phyloP scores from a whole-genome alignment of 2,797 vertebrate species.

The Limnodromus scolopaceus region DNA sequence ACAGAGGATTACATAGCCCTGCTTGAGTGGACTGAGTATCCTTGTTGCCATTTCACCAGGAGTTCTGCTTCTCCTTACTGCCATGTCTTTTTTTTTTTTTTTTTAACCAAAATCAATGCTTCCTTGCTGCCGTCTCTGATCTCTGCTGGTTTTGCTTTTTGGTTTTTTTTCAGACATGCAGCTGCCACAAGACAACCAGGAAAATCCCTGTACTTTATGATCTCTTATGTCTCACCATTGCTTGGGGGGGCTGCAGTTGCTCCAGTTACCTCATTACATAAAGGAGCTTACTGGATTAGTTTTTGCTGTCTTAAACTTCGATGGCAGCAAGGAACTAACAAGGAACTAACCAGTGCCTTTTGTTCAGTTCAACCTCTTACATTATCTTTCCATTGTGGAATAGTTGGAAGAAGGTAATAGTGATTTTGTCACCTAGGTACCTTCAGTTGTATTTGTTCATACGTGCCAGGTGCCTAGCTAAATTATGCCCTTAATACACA shows the following conservation, averaged over 20 bases:
- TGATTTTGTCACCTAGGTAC: slow-evolving; percentile 13
- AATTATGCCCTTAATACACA: neutral
- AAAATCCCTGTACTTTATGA: neutral
- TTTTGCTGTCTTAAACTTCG: neutral
- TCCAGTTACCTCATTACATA: neutral
- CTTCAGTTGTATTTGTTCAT: neutral
- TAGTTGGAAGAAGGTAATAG: neutral
- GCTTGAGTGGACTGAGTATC: neutral
- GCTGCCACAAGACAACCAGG: neutral
- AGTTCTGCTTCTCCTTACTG: neutral
- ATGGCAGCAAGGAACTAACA: neutral
- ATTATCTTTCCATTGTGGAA: slow-evolving; percentile 23
- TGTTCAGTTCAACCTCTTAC: neutral
- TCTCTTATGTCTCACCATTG: neutral
- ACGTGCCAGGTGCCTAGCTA: neutral
- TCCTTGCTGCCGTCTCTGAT: neutral
- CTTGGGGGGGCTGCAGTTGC: neutral
- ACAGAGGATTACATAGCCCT: neutral
- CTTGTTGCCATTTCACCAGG: neutral
- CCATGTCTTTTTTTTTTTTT: neutral
- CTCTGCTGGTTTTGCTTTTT: neutral
- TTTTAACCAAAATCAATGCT: neutral
- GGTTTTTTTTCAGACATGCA: neutral
- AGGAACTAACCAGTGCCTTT: neutral
- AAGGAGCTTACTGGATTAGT: neutral